Evolutionary conservation across 2,888 invertebrate species (phyloP), one percentile per base, ranked within the genome.

Genomic region (Leistus spinibarbis): DNA sequence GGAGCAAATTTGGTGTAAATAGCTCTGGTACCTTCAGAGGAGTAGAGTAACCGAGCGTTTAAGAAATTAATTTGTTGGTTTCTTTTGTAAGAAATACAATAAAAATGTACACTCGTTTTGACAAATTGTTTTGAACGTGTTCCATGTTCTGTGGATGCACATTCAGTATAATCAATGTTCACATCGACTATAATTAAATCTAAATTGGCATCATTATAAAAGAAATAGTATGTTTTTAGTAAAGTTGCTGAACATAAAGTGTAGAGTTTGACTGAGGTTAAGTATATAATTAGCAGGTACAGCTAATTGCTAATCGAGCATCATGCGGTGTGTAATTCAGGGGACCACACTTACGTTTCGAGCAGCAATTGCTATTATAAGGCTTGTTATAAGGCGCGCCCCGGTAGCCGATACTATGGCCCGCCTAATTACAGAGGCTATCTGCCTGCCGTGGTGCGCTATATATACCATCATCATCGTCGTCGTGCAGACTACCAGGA

Each of bases 221-320:
- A 40, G 40, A 40, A 10, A 40, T 40, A 40, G 40, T 40, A 40
- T 7, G 24, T 24, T 4, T 7, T 24, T 4, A 3, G 7, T 24
- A 7, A 10, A 40, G n/a, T n/a, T n/a, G n/a, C n/a, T 7, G 4
- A 40, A 13, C 40, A 40, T 40, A 40, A 40, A 40, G 40, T 40
- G 13, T 40, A 40, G 40, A 40, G 40, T 40, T 40, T 13, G 40
- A 40, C 40, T 40, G 5, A 40, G 40, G 60, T 13, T 79, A 79
- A 79, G 77, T 76, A 78, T 76, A 81, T 81, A 81, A 81, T 81
- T 81, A 81, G 78, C 80, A 79, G 80, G 78, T 80, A 79, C 78
- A 79, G 78, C 79, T 81, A 81, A 81, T 81, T 80, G 81, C 80
- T 81, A 81, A 81, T 81, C 81, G 80, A 80, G 79, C 80, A 40